phyloP scores from a whole-genome alignment of 2,113 vertebrate species.

The Vidua chalybeata region DNA sequence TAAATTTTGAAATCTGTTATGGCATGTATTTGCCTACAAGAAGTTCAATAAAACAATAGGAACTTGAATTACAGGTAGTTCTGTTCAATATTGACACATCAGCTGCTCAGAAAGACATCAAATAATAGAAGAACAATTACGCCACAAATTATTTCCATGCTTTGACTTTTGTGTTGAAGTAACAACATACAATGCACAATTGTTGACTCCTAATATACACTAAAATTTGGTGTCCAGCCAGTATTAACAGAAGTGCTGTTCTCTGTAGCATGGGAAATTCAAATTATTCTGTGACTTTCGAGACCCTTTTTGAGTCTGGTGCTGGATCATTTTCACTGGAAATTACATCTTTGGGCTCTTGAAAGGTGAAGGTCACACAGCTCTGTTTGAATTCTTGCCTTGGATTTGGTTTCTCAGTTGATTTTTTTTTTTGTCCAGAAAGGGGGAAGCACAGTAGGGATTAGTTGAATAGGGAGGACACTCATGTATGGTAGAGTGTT shows the following conservation, averaged over 20 bases:
- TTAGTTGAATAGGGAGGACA: neutral
- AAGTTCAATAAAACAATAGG: conserved; percentile 34
- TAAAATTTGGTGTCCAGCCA: conserved; percentile 33
- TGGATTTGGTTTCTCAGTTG: neutral
- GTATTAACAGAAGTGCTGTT: conserved; percentile 35
- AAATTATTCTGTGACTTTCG: conserved; percentile 13
- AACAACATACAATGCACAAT: conserved; percentile 27
- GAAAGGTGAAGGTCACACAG: neutral
- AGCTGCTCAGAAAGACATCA: conserved; percentile 30
- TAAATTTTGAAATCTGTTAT: neutral
- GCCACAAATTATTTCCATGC: conserved; percentile 22
- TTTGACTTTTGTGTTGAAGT: conserved; percentile 40
- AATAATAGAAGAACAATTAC: conserved; percentile 28
- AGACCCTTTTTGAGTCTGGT: neutral
- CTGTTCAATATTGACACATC: conserved; percentile 64
- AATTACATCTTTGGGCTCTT: neutral
- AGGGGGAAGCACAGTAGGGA: neutral
- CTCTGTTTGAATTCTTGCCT: conserved; percentile 9
- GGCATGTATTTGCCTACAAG: neutral
- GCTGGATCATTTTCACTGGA: conserved; percentile 12
- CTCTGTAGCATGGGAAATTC: conserved; percentile 39
- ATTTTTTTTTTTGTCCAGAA: neutral
- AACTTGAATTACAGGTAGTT: conserved; percentile 64
- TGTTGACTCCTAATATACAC: conserved; percentile 38
- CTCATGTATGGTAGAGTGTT: neutral